Evolutionary conservation across 2,888 invertebrate species (phyloP).

Genomic region (Euplagia quadripunctaria): DNA sequence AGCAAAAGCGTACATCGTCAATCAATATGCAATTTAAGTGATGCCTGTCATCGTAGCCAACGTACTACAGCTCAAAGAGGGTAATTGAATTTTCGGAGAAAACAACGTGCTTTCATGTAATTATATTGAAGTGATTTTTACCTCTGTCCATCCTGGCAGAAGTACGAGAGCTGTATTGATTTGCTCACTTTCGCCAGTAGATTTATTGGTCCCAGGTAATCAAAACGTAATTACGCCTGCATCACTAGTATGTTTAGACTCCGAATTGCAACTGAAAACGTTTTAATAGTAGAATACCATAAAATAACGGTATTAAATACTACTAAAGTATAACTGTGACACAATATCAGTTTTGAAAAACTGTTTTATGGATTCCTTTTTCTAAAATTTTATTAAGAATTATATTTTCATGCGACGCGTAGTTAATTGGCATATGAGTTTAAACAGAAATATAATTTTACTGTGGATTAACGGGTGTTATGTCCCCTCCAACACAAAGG

Average conservation of each 20-base stretch:
- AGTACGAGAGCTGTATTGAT: background rate
- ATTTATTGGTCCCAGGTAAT: background rate
- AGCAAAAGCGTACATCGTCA: background rate
- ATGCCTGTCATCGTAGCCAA: background rate
- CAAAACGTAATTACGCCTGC: background rate
- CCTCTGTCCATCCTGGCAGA: background rate
- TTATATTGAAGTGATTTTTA: background rate
- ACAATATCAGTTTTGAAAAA: no score
- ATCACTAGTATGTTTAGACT: background rate
- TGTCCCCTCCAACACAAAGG: no score
- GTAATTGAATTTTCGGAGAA: constrained; percentile 1
- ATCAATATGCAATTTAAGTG: constrained; percentile 3
- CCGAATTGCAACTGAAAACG: background rate
- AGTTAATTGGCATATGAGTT: background rate
- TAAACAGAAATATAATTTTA: background rate
- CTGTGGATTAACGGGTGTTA: no score
- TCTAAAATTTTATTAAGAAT: background rate
- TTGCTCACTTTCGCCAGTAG: background rate
- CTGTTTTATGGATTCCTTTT: background rate
- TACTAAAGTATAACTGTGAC: no score
- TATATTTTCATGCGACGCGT: background rate
- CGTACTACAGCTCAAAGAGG: background rate
- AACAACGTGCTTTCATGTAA: background rate
- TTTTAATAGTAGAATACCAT: background rate
- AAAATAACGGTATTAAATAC: no score